Conservation (phyloP, 2,797 vertebrate species). For the Thripadectes ignobilis region DNA sequence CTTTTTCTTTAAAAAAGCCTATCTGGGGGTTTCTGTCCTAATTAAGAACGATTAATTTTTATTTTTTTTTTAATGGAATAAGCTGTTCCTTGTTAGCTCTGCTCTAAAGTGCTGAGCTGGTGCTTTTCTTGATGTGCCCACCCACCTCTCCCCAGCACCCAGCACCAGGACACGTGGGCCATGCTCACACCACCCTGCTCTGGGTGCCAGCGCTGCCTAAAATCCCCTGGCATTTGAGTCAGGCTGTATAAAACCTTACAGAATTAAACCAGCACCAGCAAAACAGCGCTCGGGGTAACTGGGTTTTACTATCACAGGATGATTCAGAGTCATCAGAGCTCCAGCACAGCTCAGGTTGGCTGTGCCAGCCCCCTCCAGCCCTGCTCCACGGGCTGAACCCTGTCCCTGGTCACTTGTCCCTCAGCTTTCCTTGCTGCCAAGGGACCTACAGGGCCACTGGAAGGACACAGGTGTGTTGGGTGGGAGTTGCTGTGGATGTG, state of each 20-base stretch:
- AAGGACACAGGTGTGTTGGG: neutral
- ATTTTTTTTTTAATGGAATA: neutral
- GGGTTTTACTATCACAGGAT: accelerated
- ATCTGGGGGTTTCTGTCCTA: slow-evolving; percentile 12
- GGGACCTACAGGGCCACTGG: too few species aligned
- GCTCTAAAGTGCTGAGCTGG: neutral
- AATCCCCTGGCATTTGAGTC: neutral
- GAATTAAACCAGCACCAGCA: neutral
- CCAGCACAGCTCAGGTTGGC: neutral
- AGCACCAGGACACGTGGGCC: accelerated
- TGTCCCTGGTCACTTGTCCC: neutral
- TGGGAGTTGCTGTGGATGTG: neutral
- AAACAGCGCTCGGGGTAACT: neutral
- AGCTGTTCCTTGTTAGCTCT: neutral
- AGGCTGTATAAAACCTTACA: neutral
- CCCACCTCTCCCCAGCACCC: neutral
- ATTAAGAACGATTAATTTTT: neutral
- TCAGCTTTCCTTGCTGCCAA: neutral
- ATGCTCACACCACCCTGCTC: neutral
- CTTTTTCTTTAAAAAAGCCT: neutral
- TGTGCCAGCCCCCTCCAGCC: neutral
- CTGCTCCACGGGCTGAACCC: neutral
- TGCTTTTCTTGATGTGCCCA: neutral
- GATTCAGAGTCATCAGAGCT: neutral
- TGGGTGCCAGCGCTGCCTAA: neutral